A percentile compares a stretch with the other conserved stretches of the same genome.
phyloP scores from a whole-genome alignment of 1,140 invertebrate species.

The Gyrodactylus salaris region DNA sequence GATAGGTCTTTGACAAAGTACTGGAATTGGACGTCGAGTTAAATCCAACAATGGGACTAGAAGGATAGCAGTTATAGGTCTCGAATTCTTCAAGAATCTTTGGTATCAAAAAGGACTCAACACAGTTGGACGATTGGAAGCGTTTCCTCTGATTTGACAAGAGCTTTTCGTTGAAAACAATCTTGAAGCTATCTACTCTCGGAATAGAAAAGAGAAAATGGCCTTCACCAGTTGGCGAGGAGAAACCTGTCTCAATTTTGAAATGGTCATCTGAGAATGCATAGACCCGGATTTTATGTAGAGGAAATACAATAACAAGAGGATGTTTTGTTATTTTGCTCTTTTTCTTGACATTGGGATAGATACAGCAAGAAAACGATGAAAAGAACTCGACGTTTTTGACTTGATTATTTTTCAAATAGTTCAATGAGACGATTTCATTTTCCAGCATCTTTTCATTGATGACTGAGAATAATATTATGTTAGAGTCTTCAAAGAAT shows the following conservation, averaged over 20 bases:
- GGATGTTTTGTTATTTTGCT: background rate
- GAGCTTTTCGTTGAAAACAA: background rate
- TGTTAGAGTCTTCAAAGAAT: background rate
- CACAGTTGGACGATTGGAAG: background rate
- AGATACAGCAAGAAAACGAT: background rate
- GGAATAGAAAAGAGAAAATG: background rate
- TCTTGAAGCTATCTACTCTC: background rate
- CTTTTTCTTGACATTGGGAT: background rate
- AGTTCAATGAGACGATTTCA: too few species aligned
- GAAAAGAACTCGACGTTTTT: too few species aligned
- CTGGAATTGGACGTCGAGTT: background rate
- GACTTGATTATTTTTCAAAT: too few species aligned
- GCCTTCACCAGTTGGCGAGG: background rate
- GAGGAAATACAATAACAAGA: background rate
- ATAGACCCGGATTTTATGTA: background rate
- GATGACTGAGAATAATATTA: background rate
- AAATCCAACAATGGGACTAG: background rate
- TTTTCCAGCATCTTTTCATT: background rate
- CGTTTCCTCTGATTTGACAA: background rate
- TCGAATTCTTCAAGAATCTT: background rate
- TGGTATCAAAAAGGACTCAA: background rate
- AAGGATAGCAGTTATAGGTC: background rate
- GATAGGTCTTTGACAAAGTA: background rate
- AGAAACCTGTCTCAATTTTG: background rate
- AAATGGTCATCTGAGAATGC: background rate